Conservation (phyloP, 2,888 invertebrate species). For the Hypena proboscidalis region DNA sequence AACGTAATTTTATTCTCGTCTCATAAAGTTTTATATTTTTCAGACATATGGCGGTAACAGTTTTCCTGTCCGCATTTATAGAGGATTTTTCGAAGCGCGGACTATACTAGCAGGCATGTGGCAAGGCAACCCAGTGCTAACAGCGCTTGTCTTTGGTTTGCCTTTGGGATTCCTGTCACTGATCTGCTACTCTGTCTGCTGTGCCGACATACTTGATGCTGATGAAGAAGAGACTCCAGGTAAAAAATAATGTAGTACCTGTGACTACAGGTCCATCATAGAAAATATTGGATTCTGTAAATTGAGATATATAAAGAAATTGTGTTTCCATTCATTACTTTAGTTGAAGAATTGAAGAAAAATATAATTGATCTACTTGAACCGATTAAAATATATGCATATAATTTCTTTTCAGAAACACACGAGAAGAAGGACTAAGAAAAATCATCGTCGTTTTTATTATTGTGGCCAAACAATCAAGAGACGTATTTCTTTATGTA, state of each 20-base stretch:
- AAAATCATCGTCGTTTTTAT: neutral
- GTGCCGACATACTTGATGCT: slow-evolving; percentile 97
- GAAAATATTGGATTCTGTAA: too few relatives aligned
- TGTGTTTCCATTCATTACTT: too few relatives aligned
- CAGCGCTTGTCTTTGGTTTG: slow-evolving; percentile 96
- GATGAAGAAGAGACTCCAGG: slow-evolving; percentile 89
- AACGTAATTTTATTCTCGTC: too few relatives aligned
- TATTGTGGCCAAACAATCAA: too few relatives aligned
- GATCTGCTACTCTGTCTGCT: slow-evolving; percentile 98
- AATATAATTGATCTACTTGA: too few relatives aligned
- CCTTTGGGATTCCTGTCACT: slow-evolving; percentile 97
- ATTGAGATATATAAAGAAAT: too few relatives aligned
- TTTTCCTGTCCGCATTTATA: slow-evolving; percentile 90
- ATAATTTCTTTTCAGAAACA: slow-evolving; percentile 69
- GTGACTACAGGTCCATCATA: too few relatives aligned
- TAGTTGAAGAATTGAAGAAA: too few relatives aligned
- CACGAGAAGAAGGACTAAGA: slow-evolving; percentile 81
- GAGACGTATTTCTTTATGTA: too few relatives aligned
- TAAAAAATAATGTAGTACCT: slow-evolving; percentile 46
- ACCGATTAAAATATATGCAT: neutral
- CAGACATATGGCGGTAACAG: slow-evolving; percentile 95
- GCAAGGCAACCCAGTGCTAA: slow-evolving; percentile 96
- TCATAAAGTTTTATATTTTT: slow-evolving; percentile 37
- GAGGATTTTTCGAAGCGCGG: slow-evolving; percentile 93
- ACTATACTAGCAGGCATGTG: slow-evolving; percentile 94